Conservation (phyloP, 2,888 invertebrate genomes). For the Chloromyia formosa region DNA sequence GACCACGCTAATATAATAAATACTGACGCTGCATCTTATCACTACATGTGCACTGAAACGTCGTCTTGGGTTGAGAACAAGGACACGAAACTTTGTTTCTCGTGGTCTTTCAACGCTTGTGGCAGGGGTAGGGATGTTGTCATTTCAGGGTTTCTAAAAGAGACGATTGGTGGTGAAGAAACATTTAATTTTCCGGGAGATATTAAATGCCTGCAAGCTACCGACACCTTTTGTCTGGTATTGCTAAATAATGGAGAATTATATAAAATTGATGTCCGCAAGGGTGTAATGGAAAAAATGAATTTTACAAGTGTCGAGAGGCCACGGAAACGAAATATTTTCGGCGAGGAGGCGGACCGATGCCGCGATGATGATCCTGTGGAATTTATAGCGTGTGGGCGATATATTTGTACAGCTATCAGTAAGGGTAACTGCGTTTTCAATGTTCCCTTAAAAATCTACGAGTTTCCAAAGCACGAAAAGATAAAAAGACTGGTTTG, state of each 20-base stretch:
- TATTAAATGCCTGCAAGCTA: conserved; percentile 55
- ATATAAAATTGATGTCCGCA: conserved; percentile 53
- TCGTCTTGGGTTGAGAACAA: not conserved
- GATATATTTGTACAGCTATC: conserved; percentile 64
- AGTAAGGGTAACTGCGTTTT: conserved; percentile 68
- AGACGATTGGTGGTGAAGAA: conserved; percentile 48
- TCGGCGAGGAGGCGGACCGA: conserved; percentile 51
- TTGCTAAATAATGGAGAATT: conserved; percentile 57
- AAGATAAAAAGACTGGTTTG: conserved; percentile 73
- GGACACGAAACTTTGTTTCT: conserved; percentile 49
- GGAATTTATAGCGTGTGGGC: conserved; percentile 64
- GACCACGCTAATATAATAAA: too few species aligned
- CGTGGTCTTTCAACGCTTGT: conserved; percentile 58
- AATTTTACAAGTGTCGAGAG: conserved; percentile 44
- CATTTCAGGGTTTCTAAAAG: conserved; percentile 55
- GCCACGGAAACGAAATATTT: conserved; percentile 55
- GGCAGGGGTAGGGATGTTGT: conserved; percentile 52
- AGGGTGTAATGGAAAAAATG: conserved; percentile 37
- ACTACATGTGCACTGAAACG: too few species aligned
- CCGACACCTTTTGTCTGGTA: conserved; percentile 57
- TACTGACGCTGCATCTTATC: too few species aligned
- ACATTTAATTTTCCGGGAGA: conserved; percentile 51
- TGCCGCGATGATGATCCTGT: conserved; percentile 55
- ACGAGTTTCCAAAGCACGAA: conserved; percentile 66
- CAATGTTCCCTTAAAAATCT: conserved; percentile 69